These are phyloP conservation scores for Aphis gossypii DNA, from an alignment of 1,140 invertebrate species.

Conservation along the genomic window DNA sequence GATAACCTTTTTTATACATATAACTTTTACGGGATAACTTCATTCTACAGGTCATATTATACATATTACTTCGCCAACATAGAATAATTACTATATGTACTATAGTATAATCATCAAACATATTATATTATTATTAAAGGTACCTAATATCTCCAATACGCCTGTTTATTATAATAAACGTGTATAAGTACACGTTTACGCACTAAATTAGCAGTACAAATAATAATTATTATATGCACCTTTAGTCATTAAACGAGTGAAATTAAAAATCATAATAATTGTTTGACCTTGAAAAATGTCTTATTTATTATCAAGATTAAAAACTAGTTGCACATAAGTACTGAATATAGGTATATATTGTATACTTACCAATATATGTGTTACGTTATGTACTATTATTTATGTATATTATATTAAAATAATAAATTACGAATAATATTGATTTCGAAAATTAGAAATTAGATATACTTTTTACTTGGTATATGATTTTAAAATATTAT, in stretches of 20 bases:
- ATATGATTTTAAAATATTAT: not conserved
- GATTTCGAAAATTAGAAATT: not conserved
- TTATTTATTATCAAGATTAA: not conserved
- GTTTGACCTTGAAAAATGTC: not conserved
- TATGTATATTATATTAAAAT: not conserved
- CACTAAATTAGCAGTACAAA: not conserved
- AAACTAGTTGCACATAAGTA: not conserved
- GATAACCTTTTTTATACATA: not conserved
- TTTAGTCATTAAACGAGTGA: not conserved
- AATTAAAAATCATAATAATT: conserved; percentile 5
- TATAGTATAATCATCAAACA: not conserved
- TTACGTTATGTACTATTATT: not conserved
- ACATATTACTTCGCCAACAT: not conserved
- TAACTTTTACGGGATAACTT: not conserved
- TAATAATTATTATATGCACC: not conserved
- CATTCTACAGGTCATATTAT: not conserved
- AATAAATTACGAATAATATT: not conserved
- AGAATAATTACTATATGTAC: too few relatives aligned
- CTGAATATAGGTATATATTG: not conserved
- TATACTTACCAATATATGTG: not conserved
- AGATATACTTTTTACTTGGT: not conserved
- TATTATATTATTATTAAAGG: not conserved
- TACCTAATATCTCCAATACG: not conserved
- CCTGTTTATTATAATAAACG: not conserved
- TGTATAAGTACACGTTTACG: not conserved